Conservation (phyloP, 2,113 vertebrate species). For the Sinocyclocheilus anophthalmus region DNA sequence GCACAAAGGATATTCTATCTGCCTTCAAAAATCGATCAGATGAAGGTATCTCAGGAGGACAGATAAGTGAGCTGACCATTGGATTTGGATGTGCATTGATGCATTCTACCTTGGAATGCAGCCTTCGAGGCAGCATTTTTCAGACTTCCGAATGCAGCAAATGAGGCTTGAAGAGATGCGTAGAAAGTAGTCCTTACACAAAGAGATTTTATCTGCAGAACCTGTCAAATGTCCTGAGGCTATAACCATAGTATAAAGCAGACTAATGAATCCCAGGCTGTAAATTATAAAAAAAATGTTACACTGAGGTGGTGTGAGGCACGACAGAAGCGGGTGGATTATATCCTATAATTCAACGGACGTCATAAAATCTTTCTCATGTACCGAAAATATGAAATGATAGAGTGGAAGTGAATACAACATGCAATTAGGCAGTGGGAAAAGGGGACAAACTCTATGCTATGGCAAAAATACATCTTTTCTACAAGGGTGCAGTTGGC, state of each 20-base stretch:
- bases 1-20: neutral
- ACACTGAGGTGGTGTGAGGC: too few species aligned
- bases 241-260: too few species aligned
- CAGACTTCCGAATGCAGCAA: too few species aligned
- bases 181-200: too few species aligned
- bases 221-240: too few species aligned
- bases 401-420: neutral
- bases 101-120: neutral
- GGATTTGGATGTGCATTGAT: neutral
- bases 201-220: too few species aligned
- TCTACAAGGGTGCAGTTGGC: neutral
- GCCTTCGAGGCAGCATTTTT: too few species aligned
- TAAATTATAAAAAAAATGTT: too few species aligned
- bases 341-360: too few species aligned
- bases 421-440: neutral
- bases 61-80: neutral
- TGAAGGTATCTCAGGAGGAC: neutral
- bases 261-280: too few species aligned
- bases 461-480: neutral
- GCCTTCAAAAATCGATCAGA: neutral
- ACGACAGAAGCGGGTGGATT: neutral
- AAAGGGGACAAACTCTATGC: neutral
- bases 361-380: neutral
- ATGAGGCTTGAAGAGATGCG: too few species aligned
- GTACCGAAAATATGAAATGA: neutral